Conservation (phyloP, 2,888 invertebrate genomes). For the Nephrotoma appendiculata region DNA sequence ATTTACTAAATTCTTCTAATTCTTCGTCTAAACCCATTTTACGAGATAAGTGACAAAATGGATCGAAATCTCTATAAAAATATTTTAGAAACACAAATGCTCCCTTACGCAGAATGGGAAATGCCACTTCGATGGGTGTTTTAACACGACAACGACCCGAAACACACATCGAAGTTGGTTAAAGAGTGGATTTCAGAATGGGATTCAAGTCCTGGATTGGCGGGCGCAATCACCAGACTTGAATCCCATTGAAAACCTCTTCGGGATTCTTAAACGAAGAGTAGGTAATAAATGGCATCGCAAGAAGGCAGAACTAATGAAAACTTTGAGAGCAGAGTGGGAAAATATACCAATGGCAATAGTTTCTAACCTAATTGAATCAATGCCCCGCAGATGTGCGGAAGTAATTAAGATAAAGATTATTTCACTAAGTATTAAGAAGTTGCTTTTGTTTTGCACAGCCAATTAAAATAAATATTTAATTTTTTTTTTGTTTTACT, state of each 20-base stretch:
- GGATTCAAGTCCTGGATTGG: neutral
- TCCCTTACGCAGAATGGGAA: neutral
- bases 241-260: neutral
- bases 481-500: no score
- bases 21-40: neutral
- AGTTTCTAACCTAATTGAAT: no score
- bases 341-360: neutral
- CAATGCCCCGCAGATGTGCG: no score
- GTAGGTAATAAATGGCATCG: neutral
- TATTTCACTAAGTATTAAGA: no score
- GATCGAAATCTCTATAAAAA: neutral
- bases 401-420: no score
- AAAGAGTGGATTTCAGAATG: neutral
- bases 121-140: neutral
- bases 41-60: neutral
- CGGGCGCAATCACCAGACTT: neutral
- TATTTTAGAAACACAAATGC: neutral
- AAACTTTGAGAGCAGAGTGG: neutral
- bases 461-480: no score
- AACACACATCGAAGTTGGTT: neutral
- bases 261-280: neutral
- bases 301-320: neutral
- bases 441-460: no score
- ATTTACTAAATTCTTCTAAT: neutral
- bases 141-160: constrained; percentile 1